Conservation (phyloP, 2,888 invertebrate species). For the Coenonympha arcania region DNA sequence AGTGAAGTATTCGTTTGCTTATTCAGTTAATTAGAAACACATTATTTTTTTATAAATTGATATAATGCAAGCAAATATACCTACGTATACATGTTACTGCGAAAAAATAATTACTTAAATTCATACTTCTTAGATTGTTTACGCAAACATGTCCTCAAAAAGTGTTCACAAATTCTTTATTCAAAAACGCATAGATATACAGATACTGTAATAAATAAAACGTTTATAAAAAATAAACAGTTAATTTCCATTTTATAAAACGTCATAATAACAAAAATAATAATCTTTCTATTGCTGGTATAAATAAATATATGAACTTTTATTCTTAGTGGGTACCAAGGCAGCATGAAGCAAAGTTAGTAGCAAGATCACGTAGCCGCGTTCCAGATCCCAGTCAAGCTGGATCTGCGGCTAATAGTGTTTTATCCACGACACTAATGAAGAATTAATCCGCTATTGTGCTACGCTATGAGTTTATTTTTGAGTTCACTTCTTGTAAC, state of each 20-base stretch:
- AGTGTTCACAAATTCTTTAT: no score
- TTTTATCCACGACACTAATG: constrained; percentile 11
- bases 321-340: neutral
- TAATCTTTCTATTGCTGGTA: neutral
- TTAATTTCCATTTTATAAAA: no score
- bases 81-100: no score
- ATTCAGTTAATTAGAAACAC: neutral
- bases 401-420: constrained; percentile 2
- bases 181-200: no score
- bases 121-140: no score
- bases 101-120: no score
- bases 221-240: no score
- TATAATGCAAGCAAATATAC: no score
- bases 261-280: no score
- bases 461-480: neutral
- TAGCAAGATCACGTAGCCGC: constrained; percentile 6
- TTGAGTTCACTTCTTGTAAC: neutral
- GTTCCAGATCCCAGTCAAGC: constrained; percentile 8
- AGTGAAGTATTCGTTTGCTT: no score
- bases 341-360: constrained; percentile 3
- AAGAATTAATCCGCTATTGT: constrained; percentile 9
- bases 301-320: constrained; percentile 1
- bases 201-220: no score
- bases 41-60: neutral
- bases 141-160: no score